phyloP scores from a whole-genome alignment of 2,888 invertebrate genomes.

The Cantharis flavilabris region DNA sequence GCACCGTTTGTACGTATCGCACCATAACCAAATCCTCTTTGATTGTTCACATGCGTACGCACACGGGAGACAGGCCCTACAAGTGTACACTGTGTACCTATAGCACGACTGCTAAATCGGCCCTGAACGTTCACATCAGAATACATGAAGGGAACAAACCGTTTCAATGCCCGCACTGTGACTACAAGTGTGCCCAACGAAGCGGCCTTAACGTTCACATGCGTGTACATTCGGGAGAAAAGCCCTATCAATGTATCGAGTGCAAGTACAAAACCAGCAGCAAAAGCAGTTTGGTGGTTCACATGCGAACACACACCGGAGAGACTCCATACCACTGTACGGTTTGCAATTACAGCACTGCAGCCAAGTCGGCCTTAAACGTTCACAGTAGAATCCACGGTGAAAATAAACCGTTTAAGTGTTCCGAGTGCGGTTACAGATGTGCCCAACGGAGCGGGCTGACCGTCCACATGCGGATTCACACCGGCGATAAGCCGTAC shows the following conservation, averaged over 20 bases:
- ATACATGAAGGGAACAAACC: conserved; percentile 23
- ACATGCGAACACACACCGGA: conserved; percentile 16
- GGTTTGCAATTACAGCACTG: conserved; percentile 14
- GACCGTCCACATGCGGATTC: conserved; percentile 20
- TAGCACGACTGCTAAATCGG: conserved; percentile 19
- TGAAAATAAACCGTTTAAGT: conserved; percentile 20
- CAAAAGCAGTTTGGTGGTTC: conserved; percentile 18
- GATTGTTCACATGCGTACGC: conserved; percentile 24
- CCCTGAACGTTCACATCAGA: conserved; percentile 20
- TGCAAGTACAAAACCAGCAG: conserved; percentile 18
- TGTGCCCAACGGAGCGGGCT: conserved; percentile 15
- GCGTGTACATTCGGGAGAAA: conserved; percentile 20
- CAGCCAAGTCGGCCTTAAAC: conserved; percentile 17
- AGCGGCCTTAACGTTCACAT: conserved; percentile 18
- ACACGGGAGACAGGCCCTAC: conserved; percentile 22
- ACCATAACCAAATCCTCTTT: conserved; percentile 14
- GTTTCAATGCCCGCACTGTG: conserved; percentile 17
- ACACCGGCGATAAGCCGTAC: conserved; percentile 22
- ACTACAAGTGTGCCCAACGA: conserved; percentile 15
- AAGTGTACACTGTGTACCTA: conserved; percentile 21
- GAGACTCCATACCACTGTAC: conserved; percentile 22
- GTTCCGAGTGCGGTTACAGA: conserved; percentile 16
- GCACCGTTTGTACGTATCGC: conserved; percentile 17
- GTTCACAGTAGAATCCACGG: conserved; percentile 17
- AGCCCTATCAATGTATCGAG: conserved; percentile 17